These are phyloP conservation scores for Opisthocomus hoazin DNA, from an alignment of 2,113 vertebrate genomes.

Conservation along the genomic window DNA sequence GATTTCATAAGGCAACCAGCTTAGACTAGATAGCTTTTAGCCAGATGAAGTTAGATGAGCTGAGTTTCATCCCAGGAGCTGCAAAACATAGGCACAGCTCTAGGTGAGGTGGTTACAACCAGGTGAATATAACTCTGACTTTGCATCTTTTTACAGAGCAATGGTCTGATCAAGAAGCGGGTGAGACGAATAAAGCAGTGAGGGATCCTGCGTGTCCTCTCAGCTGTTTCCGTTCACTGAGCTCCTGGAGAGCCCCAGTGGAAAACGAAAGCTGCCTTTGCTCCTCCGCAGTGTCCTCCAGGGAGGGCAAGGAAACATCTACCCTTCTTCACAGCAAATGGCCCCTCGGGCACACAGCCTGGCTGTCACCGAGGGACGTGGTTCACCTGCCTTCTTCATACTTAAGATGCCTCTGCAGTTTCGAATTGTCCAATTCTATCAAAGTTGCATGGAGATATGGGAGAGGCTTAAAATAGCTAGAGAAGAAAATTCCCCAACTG, in stretches of 20 bases:
- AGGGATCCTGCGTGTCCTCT: not conserved
- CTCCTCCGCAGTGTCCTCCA: not conserved
- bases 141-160: not conserved
- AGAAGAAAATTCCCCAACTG: slow-evolving; percentile 28
- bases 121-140: not conserved
- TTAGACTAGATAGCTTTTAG: not conserved
- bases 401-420: not conserved
- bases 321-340: not conserved
- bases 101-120: not conserved
- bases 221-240: not conserved
- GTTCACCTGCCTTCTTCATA: not conserved
- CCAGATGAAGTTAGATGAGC: too few species aligned
- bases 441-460: not conserved
- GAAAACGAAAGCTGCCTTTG: slow-evolving; percentile 1
- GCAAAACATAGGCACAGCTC: not conserved
- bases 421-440: not conserved
- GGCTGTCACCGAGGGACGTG: not conserved
- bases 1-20: not conserved
- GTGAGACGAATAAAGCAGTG: not conserved
- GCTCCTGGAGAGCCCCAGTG: not conserved
- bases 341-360: not conserved
- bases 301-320: slow-evolving; percentile 18
- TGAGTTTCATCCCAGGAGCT: not conserved
- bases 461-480: slow-evolving; percentile 3
- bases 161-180: rapidly evolving